Evolutionary conservation across 2,797 vertebrate genomes (phyloP).

Genomic region (Psittacula derbiana): DNA sequence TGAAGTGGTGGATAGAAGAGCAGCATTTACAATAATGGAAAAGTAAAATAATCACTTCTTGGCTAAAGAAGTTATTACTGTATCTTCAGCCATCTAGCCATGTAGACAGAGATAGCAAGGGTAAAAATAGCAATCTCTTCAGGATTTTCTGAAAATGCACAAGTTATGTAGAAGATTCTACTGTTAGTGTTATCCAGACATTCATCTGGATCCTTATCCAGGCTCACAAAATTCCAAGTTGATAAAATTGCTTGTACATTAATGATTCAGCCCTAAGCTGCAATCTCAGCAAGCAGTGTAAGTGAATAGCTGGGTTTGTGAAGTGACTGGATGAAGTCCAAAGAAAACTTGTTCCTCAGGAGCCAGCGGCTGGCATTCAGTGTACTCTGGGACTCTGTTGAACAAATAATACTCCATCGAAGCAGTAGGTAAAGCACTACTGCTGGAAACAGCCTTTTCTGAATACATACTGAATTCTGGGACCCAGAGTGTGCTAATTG

Average conservation of each 20-base stretch:
- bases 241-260: not conserved
- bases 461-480: not conserved
- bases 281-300: not conserved
- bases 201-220: not conserved
- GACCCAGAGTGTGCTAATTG: not conserved
- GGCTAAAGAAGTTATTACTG: not conserved
- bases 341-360: not conserved
- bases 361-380: not conserved
- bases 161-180: not conserved
- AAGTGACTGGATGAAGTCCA: slow-evolving; percentile 17
- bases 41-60: not conserved
- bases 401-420: not conserved
- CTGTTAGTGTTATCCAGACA: not conserved
- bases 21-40: not conserved
- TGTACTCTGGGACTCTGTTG: not conserved
- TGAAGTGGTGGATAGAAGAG: not conserved
- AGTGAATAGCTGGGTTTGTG: slow-evolving; percentile 18
- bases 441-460: not conserved
- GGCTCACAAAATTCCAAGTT: not conserved
- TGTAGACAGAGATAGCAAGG: not conserved
- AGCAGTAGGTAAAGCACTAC: not conserved
- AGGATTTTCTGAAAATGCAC: not conserved
- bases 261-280: not conserved
- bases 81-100: not conserved
- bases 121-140: not conserved